Percentiles rank a stretch among this genome's conserved stretches.
Conservation (phyloP, 2,113 vertebrate genomes). For the Anser cygnoides region DNA sequence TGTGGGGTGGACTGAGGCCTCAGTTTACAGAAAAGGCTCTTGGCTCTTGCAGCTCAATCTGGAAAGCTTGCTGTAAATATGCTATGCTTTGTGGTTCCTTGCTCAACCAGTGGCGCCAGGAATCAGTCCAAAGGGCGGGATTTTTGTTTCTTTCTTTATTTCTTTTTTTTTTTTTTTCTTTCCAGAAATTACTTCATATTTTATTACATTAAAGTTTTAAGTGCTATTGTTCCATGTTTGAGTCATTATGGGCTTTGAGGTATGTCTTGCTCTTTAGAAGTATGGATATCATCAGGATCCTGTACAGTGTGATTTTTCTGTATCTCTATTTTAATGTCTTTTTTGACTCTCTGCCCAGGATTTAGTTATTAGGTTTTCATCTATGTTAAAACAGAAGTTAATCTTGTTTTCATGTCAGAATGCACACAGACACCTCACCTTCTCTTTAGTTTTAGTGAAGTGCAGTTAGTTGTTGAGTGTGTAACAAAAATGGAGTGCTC, state of each 20-base stretch:
- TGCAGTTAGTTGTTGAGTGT: background rate
- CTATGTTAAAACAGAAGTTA: conserved; percentile 12
- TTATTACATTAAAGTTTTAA: conserved; percentile 44
- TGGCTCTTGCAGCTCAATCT: conserved; percentile 13
- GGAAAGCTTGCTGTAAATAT: conserved; percentile 64
- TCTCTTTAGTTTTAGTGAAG: background rate
- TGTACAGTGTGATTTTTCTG: background rate
- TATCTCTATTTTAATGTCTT: conserved; percentile 5
- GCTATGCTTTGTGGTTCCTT: conserved; percentile 69
- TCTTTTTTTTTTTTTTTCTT: background rate
- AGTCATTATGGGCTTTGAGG: conserved; percentile 38
- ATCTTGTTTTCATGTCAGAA: conserved; percentile 12
- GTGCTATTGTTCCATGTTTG: conserved; percentile 26
- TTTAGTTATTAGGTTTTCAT: conserved; percentile 30
- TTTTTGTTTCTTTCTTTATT: background rate
- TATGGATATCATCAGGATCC: background rate
- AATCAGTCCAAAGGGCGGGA: background rate
- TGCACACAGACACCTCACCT: background rate
- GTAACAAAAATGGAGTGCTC: background rate
- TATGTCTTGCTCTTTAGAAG: background rate
- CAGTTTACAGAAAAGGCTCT: conserved; percentile 33
- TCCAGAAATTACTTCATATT: conserved; percentile 21
- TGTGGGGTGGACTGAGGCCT: background rate
- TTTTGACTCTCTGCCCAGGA: conserved; percentile 11
- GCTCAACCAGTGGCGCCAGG: conserved; percentile 60